Evolutionary conservation across 2,888 invertebrate species (phyloP).

Genomic region (Adelphocoris suturalis): DNA sequence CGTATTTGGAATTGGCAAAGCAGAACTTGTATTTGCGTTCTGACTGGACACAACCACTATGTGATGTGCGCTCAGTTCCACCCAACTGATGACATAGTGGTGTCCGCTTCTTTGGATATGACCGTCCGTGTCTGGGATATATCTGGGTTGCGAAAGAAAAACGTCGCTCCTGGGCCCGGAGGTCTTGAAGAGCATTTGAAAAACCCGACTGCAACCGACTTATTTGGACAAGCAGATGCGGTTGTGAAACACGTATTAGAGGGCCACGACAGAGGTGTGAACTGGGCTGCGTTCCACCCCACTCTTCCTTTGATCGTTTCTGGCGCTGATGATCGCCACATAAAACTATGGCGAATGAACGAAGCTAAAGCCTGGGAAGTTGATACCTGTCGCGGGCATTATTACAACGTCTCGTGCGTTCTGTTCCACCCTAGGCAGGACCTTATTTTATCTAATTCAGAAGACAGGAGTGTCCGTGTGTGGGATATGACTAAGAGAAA

Average conservation of each 20-base stretch:
- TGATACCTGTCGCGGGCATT: constrained; percentile 99
- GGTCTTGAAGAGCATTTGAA: constrained; percentile 93
- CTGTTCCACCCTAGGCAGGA: constrained; percentile 98
- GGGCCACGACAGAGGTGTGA: constrained; percentile 98
- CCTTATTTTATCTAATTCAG: constrained; percentile 96
- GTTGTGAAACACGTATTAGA: constrained; percentile 94
- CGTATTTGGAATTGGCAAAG: constrained; percentile 99
- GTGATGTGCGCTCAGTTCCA: constrained; percentile 99
- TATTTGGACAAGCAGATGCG: constrained; percentile 97
- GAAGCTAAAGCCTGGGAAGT: constrained; percentile 99
- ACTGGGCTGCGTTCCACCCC: constrained; percentile 99
- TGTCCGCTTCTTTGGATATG: constrained; percentile 98
- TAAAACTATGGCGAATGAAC: constrained; percentile 99
- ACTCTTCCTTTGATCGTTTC: constrained; percentile 96
- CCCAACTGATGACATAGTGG: constrained; percentile 96
- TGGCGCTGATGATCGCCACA: constrained; percentile 98
- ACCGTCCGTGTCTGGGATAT: constrained; percentile 99
- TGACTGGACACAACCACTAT: constrained; percentile 99
- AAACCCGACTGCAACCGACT: constrained; percentile 90
- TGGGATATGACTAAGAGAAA: constrained; percentile 99
- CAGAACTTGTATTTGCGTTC: constrained; percentile 94
- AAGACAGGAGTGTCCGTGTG: constrained; percentile 97
- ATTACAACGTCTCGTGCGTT: constrained; percentile 99
- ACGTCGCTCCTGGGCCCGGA: constrained; percentile 96
- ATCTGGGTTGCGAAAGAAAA: constrained; percentile 95